These are phyloP conservation scores for Lucilia cuprina DNA, from an alignment of 1,140 invertebrate species.

Conservation along the genomic window DNA sequence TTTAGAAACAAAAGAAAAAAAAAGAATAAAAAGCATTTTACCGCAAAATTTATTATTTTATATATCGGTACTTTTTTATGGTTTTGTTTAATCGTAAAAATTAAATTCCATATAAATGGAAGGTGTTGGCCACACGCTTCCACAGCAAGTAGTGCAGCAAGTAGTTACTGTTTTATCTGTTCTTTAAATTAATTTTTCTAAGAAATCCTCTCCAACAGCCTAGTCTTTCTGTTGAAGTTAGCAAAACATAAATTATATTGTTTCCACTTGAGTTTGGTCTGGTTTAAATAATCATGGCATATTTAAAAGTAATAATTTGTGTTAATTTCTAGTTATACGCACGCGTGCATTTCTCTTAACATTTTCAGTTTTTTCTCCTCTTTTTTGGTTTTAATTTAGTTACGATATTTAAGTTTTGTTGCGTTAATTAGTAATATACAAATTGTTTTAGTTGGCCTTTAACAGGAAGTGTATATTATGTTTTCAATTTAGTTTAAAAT, in stretches of 20 bases:
- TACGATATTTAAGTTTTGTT: neutral
- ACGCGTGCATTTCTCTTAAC: neutral
- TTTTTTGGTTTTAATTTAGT: neutral
- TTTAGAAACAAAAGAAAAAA: neutral
- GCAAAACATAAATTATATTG: neutral
- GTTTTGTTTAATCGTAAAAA: neutral
- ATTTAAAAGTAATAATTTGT: neutral
- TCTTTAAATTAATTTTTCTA: neutral
- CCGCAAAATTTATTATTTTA: neutral
- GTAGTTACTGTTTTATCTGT: neutral
- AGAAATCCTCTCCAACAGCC: neutral
- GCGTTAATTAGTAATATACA: neutral
- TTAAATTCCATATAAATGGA: neutral
- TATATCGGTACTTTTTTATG: neutral
- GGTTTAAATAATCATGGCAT: neutral
- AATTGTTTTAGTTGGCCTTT: neutral
- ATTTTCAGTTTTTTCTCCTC: neutral
- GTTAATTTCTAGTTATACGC: slow-evolving; percentile 3
- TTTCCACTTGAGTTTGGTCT: neutral
- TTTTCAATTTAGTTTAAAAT: neutral
- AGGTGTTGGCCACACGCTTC: slow-evolving; percentile 4
- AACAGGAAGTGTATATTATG: neutral
- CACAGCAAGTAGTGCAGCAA: slow-evolving; percentile 4
- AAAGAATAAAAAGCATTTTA: neutral
- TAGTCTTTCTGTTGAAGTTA: neutral